Percentiles rank a stretch among this genome's conserved stretches.
Conservation (phyloP, 2,888 invertebrate genomes). For the Drosophila meridionalis region DNA sequence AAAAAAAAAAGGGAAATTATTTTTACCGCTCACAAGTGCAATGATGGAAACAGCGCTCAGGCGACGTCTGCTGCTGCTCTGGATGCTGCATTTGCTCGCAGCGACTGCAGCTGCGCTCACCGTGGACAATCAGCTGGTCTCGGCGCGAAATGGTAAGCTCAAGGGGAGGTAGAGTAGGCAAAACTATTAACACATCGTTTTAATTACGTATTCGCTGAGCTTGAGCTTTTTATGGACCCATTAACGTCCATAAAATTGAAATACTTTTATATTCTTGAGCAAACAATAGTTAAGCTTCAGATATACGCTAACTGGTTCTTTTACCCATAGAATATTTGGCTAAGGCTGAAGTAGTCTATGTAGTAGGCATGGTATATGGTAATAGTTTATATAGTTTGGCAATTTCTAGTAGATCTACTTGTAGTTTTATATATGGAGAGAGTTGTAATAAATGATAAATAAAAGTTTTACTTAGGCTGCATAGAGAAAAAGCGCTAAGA, state of each 20-base stretch:
- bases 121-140: slow-evolving; percentile 84
- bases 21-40: slow-evolving; percentile 18
- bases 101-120: slow-evolving; percentile 62
- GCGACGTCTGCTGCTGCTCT: slow-evolving; percentile 41
- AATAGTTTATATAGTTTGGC: background rate
- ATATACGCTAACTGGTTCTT: background rate
- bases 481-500: background rate
- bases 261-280: background rate
- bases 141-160: slow-evolving; percentile 84
- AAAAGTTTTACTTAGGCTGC: background rate
- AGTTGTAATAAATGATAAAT: background rate
- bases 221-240: background rate
- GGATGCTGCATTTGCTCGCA: slow-evolving; percentile 50
- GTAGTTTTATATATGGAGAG: background rate
- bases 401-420: background rate
- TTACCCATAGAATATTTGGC: background rate
- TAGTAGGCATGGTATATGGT: background rate
- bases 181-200: slow-evolving; percentile 15
- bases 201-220: slow-evolving; percentile 10
- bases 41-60: slow-evolving; percentile 25
- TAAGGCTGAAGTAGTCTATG: background rate
- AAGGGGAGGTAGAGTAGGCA: background rate
- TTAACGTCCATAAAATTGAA: slow-evolving; percentile 3
- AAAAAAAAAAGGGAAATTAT: slow-evolving; percentile 20
- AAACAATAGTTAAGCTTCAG: background rate